Evolutionary conservation across 2,888 invertebrate species (phyloP).

Genomic region (Ctenicera cuprea): DNA sequence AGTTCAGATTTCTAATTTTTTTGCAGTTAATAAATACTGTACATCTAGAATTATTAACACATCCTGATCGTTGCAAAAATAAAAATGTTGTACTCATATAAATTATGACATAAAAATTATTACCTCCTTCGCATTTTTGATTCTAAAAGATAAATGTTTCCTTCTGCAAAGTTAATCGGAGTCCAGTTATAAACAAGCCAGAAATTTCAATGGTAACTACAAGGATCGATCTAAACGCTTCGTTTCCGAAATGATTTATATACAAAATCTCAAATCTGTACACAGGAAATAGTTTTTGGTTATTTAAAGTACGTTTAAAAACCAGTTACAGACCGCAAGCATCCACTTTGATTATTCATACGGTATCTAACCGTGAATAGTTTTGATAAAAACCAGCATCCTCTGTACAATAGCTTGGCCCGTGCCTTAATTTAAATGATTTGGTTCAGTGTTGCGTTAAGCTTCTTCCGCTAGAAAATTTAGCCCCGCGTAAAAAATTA

Average conservation of each 20-base stretch:
- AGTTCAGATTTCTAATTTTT: not conserved
- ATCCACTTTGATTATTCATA: constrained; percentile 27
- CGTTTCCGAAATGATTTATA: constrained; percentile 14
- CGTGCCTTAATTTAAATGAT: constrained; percentile 56
- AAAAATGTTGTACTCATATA: not conserved
- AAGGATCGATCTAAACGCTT: not conserved
- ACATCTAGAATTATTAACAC: not conserved
- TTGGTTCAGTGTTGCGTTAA: constrained; percentile 52
- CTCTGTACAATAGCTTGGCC: constrained; percentile 40
- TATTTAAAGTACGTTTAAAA: constrained; percentile 7
- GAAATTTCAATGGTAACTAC: not conserved
- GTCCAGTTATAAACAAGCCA: not conserved
- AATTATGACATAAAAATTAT: constrained; percentile 16
- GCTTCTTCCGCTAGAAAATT: constrained; percentile 50
- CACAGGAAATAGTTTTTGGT: constrained; percentile 24
- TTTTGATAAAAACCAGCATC: constrained; percentile 36
- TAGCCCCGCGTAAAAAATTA: constrained; percentile 33
- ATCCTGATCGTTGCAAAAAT: not conserved
- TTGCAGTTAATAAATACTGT: not conserved
- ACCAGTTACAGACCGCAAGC: constrained; percentile 22
- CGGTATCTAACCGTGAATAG: constrained; percentile 32
- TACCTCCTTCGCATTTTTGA: not conserved
- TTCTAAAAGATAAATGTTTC: constrained; percentile 12
- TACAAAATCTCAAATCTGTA: not conserved
- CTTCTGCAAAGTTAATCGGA: not conserved